Evolutionary conservation across 1,140 invertebrate genomes (phyloP), one percentile per base, ranked within the genome.

Genomic region (Proales similis): DNA sequence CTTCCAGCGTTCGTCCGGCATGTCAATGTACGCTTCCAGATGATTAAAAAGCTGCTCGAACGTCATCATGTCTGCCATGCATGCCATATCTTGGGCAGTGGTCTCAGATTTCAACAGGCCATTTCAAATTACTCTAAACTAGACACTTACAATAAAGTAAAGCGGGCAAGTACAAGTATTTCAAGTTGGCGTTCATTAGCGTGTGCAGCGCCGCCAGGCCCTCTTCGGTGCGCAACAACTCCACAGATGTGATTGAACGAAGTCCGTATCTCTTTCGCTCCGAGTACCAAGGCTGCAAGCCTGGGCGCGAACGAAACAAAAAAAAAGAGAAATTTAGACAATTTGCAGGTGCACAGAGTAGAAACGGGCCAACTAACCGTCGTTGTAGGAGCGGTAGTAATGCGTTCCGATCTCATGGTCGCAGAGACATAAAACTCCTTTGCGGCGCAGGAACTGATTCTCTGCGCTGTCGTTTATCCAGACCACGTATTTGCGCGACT

Each of bases 331-430:
- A 22, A 22, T 12, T 12, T 2, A 22, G 26, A 45, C 20, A 45
- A 45, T 22, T 22, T 22, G 11, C 26, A 3, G 2, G 14, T 12
- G 11, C 11, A 45, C 20, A 45, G 26, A 45, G 20, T 12, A 2
- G 26, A 11, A 14, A n/a, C n/a, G n/a, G n/a, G n/a, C n/a, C 1
- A 19, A 46, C 11, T 57, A 42, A 57, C 36, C 38, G 27, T 61
- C 53, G 14, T 61, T 61, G 14, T 24, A 43, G 14, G 42, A 43
- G 19, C 53, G 30, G 14, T 19, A 43, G 22, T 61, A 75, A 67
- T 75, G 74, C 20, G 74, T 74, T 19, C 74, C 74, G 26, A 75
- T 73, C 64, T 75, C 74, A 66, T 75, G 74, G 47, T 75, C 69
- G 27, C 70, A 66, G 1, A 75, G 61, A 62, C 72, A 74, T 7